Conservation (phyloP, 2,888 invertebrate species). For the Cosmia trapezina region DNA sequence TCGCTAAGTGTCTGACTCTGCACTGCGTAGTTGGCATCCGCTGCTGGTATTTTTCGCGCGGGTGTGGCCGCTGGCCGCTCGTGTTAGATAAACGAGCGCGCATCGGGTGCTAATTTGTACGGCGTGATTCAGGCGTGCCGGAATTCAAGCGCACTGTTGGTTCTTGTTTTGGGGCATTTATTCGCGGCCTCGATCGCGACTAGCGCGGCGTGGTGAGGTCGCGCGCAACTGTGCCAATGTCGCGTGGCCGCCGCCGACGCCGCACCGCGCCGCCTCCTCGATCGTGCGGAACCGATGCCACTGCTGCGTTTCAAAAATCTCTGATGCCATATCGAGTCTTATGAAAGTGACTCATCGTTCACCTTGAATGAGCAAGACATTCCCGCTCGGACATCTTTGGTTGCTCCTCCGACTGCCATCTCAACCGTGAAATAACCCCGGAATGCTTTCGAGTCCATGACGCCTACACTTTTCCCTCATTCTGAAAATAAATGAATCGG, state of each 20-base stretch:
- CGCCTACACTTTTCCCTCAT: slow-evolving; percentile 79
- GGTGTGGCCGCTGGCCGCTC: slow-evolving; percentile 72
- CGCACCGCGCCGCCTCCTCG: slow-evolving; percentile 73
- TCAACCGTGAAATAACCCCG: slow-evolving; percentile 67
- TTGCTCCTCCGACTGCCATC: slow-evolving; percentile 36
- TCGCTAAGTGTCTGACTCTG: slow-evolving; percentile 45
- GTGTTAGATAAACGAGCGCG: slow-evolving; percentile 74
- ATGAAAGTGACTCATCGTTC: slow-evolving; percentile 64
- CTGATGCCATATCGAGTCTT: slow-evolving; percentile 45
- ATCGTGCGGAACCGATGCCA: slow-evolving; percentile 84
- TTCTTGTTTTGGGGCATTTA: slow-evolving; percentile 87
- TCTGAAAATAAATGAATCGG: slow-evolving; percentile 84
- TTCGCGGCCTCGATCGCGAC: slow-evolving; percentile 85
- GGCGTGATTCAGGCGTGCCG: slow-evolving; percentile 86
- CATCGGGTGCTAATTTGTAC: slow-evolving; percentile 79
- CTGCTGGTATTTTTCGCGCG: slow-evolving; percentile 74
- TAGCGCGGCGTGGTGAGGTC: slow-evolving; percentile 81
- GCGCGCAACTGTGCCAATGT: slow-evolving; percentile 90
- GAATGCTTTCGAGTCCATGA: slow-evolving; percentile 74
- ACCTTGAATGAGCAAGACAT: slow-evolving; percentile 58
- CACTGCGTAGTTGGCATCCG: slow-evolving; percentile 82
- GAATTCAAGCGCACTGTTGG: slow-evolving; percentile 82
- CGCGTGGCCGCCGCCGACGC: slow-evolving; percentile 77
- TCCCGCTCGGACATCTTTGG: slow-evolving; percentile 41
- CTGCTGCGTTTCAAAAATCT: slow-evolving; percentile 62